Percentiles rank a stretch among this genome's conserved stretches.
Evolutionary conservation across 2,888 invertebrate species (phyloP).

Genomic region (Hydrotaea diabolus): DNA sequence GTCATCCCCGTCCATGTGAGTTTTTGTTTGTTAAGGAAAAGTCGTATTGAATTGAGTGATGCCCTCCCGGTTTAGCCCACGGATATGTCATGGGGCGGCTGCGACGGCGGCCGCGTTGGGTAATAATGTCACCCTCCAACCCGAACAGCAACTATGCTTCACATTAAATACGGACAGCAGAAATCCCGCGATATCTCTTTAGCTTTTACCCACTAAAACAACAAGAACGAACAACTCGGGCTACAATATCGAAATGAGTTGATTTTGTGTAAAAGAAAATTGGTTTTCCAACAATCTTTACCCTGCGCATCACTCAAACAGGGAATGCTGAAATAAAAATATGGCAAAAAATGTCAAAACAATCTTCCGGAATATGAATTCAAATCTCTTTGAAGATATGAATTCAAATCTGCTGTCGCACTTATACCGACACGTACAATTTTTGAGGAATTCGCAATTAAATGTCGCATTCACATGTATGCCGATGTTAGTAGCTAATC

Average conservation of each 20-base stretch:
- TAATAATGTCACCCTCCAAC: conserved; percentile 58
- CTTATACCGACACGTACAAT: too few species aligned
- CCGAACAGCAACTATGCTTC: conserved; percentile 33
- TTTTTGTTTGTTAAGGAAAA: not conserved
- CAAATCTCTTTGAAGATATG: too few species aligned
- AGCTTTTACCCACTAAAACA: conserved; percentile 11
- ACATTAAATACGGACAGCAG: conserved; percentile 59
- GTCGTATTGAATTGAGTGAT: conserved; percentile 43
- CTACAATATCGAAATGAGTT: not conserved
- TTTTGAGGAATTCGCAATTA: too few species aligned
- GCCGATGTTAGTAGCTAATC: too few species aligned
- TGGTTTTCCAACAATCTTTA: not conserved
- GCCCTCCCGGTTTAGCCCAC: conserved; percentile 34
- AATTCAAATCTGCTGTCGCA: too few species aligned
- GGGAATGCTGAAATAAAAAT: not conserved
- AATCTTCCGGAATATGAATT: too few species aligned
- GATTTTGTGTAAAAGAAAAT: conserved; percentile 14
- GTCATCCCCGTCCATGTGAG: not conserved
- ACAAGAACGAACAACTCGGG: not conserved
- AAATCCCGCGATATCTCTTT: conserved; percentile 25
- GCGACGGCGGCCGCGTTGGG: conserved; percentile 53
- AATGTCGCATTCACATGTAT: too few species aligned
- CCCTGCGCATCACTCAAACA: not conserved
- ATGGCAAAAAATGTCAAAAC: too few species aligned
- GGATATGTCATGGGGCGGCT: not conserved